phyloP scores from a whole-genome alignment of 2,797 vertebrate genomes.

The Centropyge bicolor region DNA sequence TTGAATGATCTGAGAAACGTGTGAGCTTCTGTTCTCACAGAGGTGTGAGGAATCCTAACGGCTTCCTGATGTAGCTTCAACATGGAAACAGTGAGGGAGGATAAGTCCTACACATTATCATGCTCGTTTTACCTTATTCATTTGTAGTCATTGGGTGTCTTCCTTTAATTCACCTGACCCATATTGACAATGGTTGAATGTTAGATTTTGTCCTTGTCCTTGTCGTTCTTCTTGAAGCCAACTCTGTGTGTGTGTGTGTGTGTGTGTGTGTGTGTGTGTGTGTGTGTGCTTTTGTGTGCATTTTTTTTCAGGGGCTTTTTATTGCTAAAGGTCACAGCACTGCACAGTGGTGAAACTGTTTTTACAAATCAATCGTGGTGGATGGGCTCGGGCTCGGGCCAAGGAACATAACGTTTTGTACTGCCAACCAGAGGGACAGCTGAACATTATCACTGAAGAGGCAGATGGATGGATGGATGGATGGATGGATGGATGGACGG shows the following conservation, averaged over 20 bases:
- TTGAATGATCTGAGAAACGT: slow-evolving; percentile 35
- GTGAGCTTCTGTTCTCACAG: slow-evolving; percentile 4
- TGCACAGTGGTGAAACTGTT: slow-evolving; percentile 22
- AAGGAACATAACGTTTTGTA: slow-evolving; percentile 25
- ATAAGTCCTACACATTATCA: slow-evolving; percentile 14
- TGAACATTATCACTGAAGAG: background rate
- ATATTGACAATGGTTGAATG: slow-evolving; percentile 6
- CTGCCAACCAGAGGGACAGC: background rate
- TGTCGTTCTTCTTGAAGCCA: slow-evolving; percentile 46
- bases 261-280: background rate
- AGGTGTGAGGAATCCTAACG: slow-evolving; percentile 31
- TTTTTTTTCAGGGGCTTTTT: slow-evolving; percentile 73
- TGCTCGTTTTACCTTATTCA: slow-evolving; percentile 3
- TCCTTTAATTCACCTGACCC: background rate
- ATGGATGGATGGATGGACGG: no score
- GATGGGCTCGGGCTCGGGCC: slow-evolving; percentile 16
- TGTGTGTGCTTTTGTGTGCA: slow-evolving; percentile 28
- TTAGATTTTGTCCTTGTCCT: slow-evolving; percentile 31
- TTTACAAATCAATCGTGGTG: slow-evolving; percentile 24
- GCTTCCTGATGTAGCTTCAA: background rate
- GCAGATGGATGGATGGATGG: no score
- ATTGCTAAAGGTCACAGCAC: slow-evolving; percentile 70
- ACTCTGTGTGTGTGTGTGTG: slow-evolving; percentile 49
- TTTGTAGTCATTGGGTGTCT: background rate
- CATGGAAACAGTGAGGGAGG: background rate